Evolutionary conservation across 2,797 vertebrate genomes (phyloP), one percentile per base, ranked within the genome.

Genomic region (Fundulus diaphanus): DNA sequence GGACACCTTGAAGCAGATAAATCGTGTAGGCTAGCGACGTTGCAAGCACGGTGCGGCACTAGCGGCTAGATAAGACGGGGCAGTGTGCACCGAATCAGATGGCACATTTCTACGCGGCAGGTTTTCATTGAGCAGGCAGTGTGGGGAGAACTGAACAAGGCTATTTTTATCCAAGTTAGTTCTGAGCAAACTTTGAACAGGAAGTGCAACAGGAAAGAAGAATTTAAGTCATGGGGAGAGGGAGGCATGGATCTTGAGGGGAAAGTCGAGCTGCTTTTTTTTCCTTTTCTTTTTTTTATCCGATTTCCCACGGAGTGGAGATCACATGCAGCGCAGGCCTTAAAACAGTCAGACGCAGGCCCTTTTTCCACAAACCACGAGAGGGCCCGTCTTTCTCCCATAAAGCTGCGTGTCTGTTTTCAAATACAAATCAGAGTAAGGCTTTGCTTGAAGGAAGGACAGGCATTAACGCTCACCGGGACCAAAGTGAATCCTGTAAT

Each of bases 271-370:
- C 90, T 93, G n/a, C n/a, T n/a, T n/a, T n/a, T n/a, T n/a, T n/a
- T n/a, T n/a, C n/a, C n/a, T n/a, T n/a, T n/a, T n/a, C n/a, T n/a
- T n/a, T n/a, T n/a, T n/a, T n/a, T n/a, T n/a, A n/a, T n/a, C 76
- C 74, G 52, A 82, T 92, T 95, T 96, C 94, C 94, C 94, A 94
- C 88, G 83, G 86, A 89, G 77, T 48, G 37, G 3, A 74, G 74
- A 80, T 85, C 93, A 88, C 84, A 78, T 82, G 79, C 52, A 37
- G 73, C 77, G n/a, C n/a, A n/a, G 81, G 77, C 70, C 82, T 82
- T 48, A 77, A 83, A 90, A 81, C 72, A 70, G 68, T 86, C 24
- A 54, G 72, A 51, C 87, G 83, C 77, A 82, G 82, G 42, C 3
- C 3, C 31, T 68, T 71, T 85, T 72, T 68, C 20, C 35, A 37